phyloP scores from a whole-genome alignment of 37 sponge, comb jelly and placozoan species.

The Beroe forskalii region DNA sequence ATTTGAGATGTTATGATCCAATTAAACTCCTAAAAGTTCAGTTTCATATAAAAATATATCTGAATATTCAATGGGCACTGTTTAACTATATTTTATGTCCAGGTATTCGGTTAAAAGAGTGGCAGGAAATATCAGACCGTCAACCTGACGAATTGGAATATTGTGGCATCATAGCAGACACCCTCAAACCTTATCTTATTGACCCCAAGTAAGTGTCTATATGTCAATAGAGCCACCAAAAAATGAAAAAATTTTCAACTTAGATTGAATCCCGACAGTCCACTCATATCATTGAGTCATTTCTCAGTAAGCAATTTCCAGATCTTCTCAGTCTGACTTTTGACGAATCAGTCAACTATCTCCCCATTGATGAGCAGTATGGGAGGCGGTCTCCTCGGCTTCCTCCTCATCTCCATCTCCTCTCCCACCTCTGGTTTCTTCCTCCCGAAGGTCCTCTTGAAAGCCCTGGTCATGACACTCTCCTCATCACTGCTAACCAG shows the following conservation, averaged over 20 bases:
- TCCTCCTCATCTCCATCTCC: background rate
- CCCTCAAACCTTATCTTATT: background rate
- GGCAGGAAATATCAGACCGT: background rate
- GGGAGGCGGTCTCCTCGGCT: background rate
- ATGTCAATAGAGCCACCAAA: too few species aligned
- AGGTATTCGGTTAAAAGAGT: too few species aligned
- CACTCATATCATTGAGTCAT: too few species aligned
- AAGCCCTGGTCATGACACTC: background rate
- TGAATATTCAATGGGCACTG: too few species aligned
- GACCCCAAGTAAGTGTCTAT: slow-evolving; percentile 42
- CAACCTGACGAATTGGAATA: slow-evolving; percentile 13
- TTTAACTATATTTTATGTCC: too few species aligned
- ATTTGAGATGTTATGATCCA: too few species aligned
- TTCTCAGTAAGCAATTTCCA: too few species aligned
- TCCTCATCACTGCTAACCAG: background rate
- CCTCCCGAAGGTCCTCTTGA: background rate
- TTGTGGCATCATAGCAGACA: slow-evolving; percentile 3
- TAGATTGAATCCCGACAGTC: too few species aligned
- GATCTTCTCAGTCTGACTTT: too few species aligned
- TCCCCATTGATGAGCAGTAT: background rate
- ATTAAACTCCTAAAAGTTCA: too few species aligned
- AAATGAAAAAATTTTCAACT: too few species aligned
- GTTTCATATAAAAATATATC: too few species aligned
- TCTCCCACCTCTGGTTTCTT: background rate
- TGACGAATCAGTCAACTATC: background rate